A percentile compares a stretch with the other conserved stretches of the same genome.
These are phyloP conservation scores for Drosophila fungiperda DNA, from an alignment of 2,888 invertebrate genomes.

Conservation along the genomic window DNA sequence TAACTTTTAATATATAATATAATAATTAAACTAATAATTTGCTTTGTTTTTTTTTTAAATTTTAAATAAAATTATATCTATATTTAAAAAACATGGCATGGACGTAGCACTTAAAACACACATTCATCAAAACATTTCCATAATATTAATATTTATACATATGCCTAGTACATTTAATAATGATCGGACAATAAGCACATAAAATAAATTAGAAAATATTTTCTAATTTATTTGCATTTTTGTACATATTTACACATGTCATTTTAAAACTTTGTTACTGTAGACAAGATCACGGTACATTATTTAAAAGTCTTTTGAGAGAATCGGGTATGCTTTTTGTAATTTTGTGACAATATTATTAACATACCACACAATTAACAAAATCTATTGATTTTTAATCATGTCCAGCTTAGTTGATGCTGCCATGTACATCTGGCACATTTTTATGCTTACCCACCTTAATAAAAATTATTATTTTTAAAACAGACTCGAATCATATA, in stretches of 20 bases:
- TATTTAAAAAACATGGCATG: not conserved
- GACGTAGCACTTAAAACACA: not conserved
- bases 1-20: not conserved
- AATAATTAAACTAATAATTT: not conserved
- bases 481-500: not conserved
- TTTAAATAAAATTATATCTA: not conserved
- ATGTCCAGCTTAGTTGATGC: not conserved
- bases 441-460: not conserved
- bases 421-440: not conserved
- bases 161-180: not conserved
- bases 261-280: not conserved
- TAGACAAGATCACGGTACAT: not conserved
- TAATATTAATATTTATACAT: not conserved
- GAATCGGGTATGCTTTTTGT: not conserved
- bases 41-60: not conserved
- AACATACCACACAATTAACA: not conserved
- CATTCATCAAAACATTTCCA: not conserved
- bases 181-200: not conserved
- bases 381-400: not conserved
- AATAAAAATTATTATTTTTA: not conserved
- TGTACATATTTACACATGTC: not conserved
- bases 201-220: not conserved
- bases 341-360: too few relatives aligned
- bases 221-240: not conserved
- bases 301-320: not conserved